These are phyloP conservation scores for Syngnathus rostellatus DNA, from an alignment of 2,797 vertebrate genomes.

Conservation along the genomic window DNA sequence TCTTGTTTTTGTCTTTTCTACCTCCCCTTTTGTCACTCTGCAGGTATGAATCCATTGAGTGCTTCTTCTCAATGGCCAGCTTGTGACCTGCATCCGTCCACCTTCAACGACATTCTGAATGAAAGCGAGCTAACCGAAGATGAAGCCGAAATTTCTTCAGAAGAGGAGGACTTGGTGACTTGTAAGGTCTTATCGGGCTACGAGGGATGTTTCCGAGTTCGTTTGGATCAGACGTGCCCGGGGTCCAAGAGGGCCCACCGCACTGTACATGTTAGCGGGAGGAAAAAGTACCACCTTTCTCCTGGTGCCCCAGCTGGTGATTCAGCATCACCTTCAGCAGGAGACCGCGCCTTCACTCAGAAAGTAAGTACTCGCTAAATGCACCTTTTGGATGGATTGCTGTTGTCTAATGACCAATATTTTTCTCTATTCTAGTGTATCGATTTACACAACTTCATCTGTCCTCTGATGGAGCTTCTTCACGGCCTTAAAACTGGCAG, in stretches of 20 bases:
- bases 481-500: conserved; percentile 77
- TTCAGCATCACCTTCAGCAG: conserved; percentile 56
- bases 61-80: conserved; percentile 61
- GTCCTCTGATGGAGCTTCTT: conserved; percentile 74
- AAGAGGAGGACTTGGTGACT: conserved; percentile 42
- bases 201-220: conserved; percentile 21
- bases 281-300: conserved; percentile 3
- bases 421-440: conserved; percentile 65
- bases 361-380: conserved; percentile 64
- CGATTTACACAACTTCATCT: conserved; percentile 76
- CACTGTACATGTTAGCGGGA: background rate
- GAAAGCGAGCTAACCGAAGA: conserved; percentile 66
- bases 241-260: conserved; percentile 10
- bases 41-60: conserved; percentile 56
- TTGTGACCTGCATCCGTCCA: conserved; percentile 57
- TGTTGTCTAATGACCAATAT: background rate
- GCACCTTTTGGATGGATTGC: background rate
- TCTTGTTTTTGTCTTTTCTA: background rate
- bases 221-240: conserved; percentile 12
- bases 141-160: conserved; percentile 60
- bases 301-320: conserved; percentile 9
- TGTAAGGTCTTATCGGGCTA: conserved; percentile 18
- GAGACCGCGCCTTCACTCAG: conserved; percentile 77
- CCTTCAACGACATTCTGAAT: conserved; percentile 48
- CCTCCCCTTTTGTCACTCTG: background rate